Evolutionary conservation across 1,140 invertebrate genomes (phyloP), one percentile per base, ranked within the genome.

Genomic region (Drosophila sulfurigaster): DNA sequence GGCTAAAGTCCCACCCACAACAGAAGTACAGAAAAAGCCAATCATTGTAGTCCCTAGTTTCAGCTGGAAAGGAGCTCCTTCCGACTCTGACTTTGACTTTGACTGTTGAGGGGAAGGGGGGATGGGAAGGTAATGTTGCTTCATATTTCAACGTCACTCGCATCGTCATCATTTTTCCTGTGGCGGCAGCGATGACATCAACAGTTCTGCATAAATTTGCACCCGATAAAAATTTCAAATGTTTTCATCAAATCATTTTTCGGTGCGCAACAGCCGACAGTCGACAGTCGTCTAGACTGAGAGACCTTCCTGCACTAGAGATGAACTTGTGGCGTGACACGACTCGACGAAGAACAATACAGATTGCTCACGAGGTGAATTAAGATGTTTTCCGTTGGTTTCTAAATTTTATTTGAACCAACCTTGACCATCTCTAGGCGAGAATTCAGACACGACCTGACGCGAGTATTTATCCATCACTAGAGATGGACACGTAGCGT

Each of bases 171-270:
- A 85, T 89, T 88, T 88, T 77, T 83, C 79, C 79, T 88, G 80
- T 66, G 69, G 82, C 43, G 11, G 72, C 52, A 69, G 78, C 85
- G 86, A 90, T 89, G 85, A 89, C 85, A 89, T 89, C 78, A 85
- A 89, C 85, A 89, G 85, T 89, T 89, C 85, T 89, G 85, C 81
- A 89, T 89, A 89, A 89, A 85, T 89, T 89, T 89, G 85, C 86
- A 89, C 85, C 85, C 86, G 85, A 89, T 89, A 89, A 89, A 89
- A 89, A 89, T 89, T 89, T 89, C 85, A 89, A 89, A 89, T 89
- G 85, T 89, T 89, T 89, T 89, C 85, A 89, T 89, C 85, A 89
- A 89, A 89, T 89, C 86, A 89, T 89, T 89, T 72, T 89, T 85
- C 35, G 85, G 78, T 48, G 70, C 68, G 79, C 78, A 64, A 69